Base-by-base conservation (phyloP, 1,140 invertebrate genomes). In the Hylyphantes graminicola region DNA sequence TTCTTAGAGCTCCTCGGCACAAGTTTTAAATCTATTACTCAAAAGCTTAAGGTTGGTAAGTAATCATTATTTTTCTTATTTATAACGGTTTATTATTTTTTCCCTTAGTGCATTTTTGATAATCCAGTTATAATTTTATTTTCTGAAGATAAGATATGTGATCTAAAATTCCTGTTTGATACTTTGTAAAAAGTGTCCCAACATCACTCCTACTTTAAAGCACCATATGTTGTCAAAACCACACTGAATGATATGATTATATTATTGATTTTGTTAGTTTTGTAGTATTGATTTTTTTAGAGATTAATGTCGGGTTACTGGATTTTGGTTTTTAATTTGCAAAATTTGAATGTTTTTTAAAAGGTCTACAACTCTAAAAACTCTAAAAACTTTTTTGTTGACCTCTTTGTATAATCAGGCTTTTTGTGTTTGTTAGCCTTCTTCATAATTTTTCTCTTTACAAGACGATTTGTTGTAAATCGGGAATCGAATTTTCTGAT, bases 401-500 rank as follows among this genome's bases (percentile, higher is more conserved):
- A 19, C 4, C 35, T 19, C 11, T 8, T 17, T 50, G 4, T 2
- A 76, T 61, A 2, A 9, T 63, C 9, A 15, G 48, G 17, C 13
- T n/a, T 10, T 54, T 15, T 78, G 15, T 51, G 5, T 63, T 73
- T 73, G 19, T 51, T n/a, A 81, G 78, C 68, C 78, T 13, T 72
- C 35, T 8, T 55, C 72, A 63, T 35, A 17, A 5, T 72, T 73
- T n/a, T 17, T 51, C 55, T 21, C 67, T 15, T n/a, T 81, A 72
- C 17, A 81, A 81, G 53, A 53, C 35, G n/a, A 63, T 81, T 7
- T 81, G 78, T 21, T 63, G 15, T 54, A 81, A 63, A 51, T 72
- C 68, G 21, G 55, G 65, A 35, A 63, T 72, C 63, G 67, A 73
- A 73, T 81, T 81, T 72, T 72, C 68, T 15, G 78, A 81, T 11